Base-by-base conservation (phyloP, 2,888 invertebrate genomes). In the Tipula confusa region DNA sequence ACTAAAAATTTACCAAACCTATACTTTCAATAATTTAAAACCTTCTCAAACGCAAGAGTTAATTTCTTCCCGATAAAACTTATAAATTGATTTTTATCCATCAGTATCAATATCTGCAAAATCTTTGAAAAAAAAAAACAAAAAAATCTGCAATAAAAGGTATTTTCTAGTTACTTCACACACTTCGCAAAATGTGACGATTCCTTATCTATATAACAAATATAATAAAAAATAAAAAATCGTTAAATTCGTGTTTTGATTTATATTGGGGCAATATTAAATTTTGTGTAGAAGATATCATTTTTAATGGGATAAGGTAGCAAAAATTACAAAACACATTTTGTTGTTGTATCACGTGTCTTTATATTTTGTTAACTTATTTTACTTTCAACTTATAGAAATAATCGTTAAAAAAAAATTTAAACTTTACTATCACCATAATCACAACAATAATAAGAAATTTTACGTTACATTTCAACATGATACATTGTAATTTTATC, bases 241-340 rank as follows among this genome's bases (percentile, higher is more conserved):
- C 43, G 43, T 43, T 43, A 43, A 43, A 64, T 64, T 64, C 64
- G 64, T 64, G 64, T 64, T 64, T 64, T 64, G 64, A 64, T 64
- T 64, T 64, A 64, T 64, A 64, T 64, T 64, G 64, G 64, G 64
- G 64, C 64, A 64, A 64, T 64, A 64, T 64, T 64, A 64, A 64
- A 64, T 64, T 64, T 64, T 64, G n/a, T 64, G 64, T 64, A 24
- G 64, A 64, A 9, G 64, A 64, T 64, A 64, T 64, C 64, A 64
- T 64, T 64, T 64, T 64, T 64, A 64, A 64, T 64, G 64, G 64
- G 64, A 64, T 64, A 64, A 64, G 24, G 43, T 15, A 33, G 33
- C 33, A 33, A 33, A 33, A 33, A 64, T 24, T 1, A 9, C 2
- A 24, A 64, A 43, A 64, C 18, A 24, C 18, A n/a, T n/a, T n/a